A percentile compares a stretch with the other conserved stretches of the same genome.
phyloP scores from a whole-genome alignment of 2,113 vertebrate species.

The Rhinopomastus cyanomelas region DNA sequence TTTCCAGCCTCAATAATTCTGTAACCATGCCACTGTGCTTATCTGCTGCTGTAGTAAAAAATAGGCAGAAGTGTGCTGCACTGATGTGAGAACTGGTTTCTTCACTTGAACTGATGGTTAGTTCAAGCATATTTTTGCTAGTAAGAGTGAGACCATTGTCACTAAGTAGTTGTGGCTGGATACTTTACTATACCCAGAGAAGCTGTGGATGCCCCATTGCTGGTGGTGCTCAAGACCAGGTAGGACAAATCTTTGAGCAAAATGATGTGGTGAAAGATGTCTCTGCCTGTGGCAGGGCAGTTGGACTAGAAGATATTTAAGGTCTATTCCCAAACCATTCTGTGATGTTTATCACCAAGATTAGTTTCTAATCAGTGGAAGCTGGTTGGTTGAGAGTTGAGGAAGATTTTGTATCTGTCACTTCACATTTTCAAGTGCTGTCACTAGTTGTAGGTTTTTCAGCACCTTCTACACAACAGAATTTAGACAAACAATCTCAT shows the following conservation, averaged over 20 bases:
- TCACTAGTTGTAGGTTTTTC: not conserved
- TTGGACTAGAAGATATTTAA: not conserved
- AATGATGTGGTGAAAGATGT: not conserved
- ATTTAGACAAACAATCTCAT: not conserved
- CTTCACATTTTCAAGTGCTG: not conserved
- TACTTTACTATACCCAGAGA: no score
- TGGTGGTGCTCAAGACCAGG: not conserved
- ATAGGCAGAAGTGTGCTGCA: not conserved
- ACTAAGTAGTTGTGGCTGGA: not conserved
- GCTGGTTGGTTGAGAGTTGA: not conserved
- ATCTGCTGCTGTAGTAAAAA: not conserved
- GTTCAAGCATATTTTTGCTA: not conserved
- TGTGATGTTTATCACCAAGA: not conserved
- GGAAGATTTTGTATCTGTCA: not conserved
- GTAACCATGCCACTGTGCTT: not conserved
- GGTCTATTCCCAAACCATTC: not conserved
- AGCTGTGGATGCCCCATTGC: not conserved
- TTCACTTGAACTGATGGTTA: not conserved
- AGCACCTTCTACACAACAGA: not conserved
- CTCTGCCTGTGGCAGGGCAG: rapidly evolving
- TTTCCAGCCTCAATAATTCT: no score
- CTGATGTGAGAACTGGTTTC: not conserved
- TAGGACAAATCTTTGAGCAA: not conserved
- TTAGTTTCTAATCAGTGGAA: not conserved
- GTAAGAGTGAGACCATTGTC: not conserved